phyloP scores from a whole-genome alignment of 2,888 invertebrate genomes.

The Drosophila neutralis region DNA sequence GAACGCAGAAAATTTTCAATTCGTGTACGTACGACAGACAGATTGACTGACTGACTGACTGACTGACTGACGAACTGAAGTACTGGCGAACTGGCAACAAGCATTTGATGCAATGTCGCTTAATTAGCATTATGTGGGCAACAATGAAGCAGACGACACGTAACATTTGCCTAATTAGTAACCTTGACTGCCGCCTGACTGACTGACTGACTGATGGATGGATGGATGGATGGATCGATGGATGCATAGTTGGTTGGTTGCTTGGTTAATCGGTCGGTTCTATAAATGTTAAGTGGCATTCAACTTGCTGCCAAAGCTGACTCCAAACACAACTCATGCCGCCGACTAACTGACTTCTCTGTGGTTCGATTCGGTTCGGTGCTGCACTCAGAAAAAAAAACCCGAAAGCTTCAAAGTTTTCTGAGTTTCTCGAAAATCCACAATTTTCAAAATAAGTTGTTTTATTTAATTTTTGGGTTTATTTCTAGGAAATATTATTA shows the following conservation, averaged over 20 bases:
- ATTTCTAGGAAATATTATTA: not conserved
- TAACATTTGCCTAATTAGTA: conserved; percentile 71
- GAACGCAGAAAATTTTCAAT: conserved; percentile 17
- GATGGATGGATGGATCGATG: conserved; percentile 16
- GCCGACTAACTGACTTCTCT: conserved; percentile 6
- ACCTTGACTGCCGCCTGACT: conserved; percentile 64
- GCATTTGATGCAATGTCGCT: conserved; percentile 72
- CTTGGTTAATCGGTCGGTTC: conserved; percentile 12
- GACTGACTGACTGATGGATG: conserved; percentile 33
- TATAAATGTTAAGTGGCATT: conserved; percentile 55
- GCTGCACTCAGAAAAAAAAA: not conserved
- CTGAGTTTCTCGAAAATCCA: not conserved
- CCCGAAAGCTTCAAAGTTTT: not conserved
- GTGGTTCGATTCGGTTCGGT: not conserved
- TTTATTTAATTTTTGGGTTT: too few species aligned
- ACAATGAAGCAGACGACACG: conserved; percentile 19
- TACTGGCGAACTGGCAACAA: conserved; percentile 17
- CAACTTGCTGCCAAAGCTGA: conserved; percentile 42
- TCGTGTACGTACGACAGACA: conserved; percentile 5
- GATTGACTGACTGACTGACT: not conserved
- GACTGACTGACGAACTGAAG: conserved; percentile 6
- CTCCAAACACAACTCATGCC: conserved; percentile 42
- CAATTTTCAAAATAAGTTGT: not conserved
- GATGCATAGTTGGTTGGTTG: conserved; percentile 10
- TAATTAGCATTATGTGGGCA: conserved; percentile 69